Percentiles rank a stretch among this genome's conserved stretches.
Evolutionary conservation across 53 echinoderm and acorn worm species (phyloP).

Genomic region (Hippasteria phrygiana): DNA sequence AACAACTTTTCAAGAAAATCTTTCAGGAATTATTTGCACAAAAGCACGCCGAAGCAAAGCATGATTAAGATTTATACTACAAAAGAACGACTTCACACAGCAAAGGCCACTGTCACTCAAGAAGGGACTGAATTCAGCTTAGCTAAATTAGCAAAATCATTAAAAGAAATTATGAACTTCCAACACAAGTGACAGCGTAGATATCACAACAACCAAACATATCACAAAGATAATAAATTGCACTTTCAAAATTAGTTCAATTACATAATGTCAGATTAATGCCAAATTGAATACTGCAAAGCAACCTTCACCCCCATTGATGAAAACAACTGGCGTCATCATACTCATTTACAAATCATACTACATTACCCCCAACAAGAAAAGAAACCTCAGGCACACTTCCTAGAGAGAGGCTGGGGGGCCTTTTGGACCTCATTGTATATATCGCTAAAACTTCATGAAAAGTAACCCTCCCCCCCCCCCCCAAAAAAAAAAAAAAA

Average conservation of each 20-base stretch:
- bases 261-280: background rate
- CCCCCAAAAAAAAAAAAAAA: too few relatives aligned
- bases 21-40: slow-evolving; percentile 12
- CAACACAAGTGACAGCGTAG: background rate
- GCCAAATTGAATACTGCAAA: slow-evolving; percentile 23
- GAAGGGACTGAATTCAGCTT: background rate
- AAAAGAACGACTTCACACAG: background rate
- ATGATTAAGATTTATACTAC: background rate
- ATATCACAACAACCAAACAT: background rate
- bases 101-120: background rate
- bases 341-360: too few relatives aligned
- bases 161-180: background rate
- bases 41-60: background rate
- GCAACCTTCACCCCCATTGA: background rate
- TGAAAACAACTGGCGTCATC: background rate
- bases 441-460: too few relatives aligned
- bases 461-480: too few relatives aligned
- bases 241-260: background rate
- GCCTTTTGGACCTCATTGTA: too few relatives aligned
- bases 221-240: slow-evolving; percentile 23
- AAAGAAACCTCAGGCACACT: too few relatives aligned
- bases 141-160: background rate
- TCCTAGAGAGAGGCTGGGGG: too few relatives aligned
- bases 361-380: too few relatives aligned
- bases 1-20: background rate